These are phyloP conservation scores for Spatula versicolor DNA, from an alignment of 2,797 vertebrate genomes.

Conservation along the genomic window DNA sequence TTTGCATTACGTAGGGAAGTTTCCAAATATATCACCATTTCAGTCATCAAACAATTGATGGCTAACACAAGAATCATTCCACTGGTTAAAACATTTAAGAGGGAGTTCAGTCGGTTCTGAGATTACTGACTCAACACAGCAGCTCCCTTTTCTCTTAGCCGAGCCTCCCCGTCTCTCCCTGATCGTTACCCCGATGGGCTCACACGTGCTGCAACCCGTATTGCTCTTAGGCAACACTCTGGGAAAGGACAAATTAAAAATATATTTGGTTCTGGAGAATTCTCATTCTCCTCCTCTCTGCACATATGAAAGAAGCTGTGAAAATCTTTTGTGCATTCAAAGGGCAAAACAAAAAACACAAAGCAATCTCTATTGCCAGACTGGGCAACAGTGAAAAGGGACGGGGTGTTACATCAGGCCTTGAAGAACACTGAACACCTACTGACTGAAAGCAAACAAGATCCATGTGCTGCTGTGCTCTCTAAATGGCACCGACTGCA, in stretches of 20 bases:
- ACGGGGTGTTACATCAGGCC: conserved; percentile 45
- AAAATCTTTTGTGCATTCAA: conserved; percentile 58
- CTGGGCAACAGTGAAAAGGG: conserved; percentile 32
- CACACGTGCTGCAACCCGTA: rapidly evolving
- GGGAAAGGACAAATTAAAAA: background rate
- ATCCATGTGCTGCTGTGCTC: background rate
- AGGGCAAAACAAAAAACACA: conserved; percentile 24
- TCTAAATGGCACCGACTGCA: background rate
- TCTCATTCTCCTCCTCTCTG: background rate
- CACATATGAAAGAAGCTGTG: conserved; percentile 4
- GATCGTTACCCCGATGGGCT: background rate
- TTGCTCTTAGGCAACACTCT: background rate
- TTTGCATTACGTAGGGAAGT: background rate
- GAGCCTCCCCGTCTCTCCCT: background rate
- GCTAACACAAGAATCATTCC: conserved; percentile 27
- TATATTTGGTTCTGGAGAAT: background rate
- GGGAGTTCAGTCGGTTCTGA: background rate
- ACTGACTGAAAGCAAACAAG: conserved; percentile 30
- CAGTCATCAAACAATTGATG: conserved; percentile 20
- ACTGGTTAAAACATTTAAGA: conserved; percentile 20
- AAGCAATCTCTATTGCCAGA: conserved; percentile 51
- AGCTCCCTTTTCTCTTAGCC: background rate
- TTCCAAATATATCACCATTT: conserved; percentile 42
- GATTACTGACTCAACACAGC: conserved; percentile 8
- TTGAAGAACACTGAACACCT: conserved; percentile 59